phyloP scores from a whole-genome alignment of 1,140 invertebrate genomes.

The Bombus difficillimus region DNA sequence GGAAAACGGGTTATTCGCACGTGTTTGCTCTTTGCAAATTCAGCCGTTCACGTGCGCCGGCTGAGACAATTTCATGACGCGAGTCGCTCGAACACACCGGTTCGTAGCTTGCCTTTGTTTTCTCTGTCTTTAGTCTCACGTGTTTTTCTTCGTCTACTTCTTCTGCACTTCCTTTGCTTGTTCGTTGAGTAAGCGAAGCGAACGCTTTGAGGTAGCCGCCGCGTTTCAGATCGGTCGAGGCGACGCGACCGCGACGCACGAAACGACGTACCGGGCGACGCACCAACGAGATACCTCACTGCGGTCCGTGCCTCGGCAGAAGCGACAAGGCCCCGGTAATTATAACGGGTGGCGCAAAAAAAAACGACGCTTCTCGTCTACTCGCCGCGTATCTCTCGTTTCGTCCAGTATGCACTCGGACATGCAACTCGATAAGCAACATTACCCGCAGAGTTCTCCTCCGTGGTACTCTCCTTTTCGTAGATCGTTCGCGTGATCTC shows the following conservation, averaged over 20 bases:
- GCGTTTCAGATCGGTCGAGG: neutral
- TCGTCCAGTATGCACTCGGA: neutral
- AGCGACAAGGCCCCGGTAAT: conserved; percentile 68
- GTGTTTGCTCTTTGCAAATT: conserved; percentile 37
- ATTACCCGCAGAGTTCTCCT: neutral
- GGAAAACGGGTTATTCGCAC: conserved; percentile 18
- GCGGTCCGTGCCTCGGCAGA: conserved; percentile 53
- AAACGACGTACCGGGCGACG: conserved; percentile 45
- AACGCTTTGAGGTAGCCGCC: conserved; percentile 73
- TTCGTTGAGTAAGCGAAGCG: conserved; percentile 36
- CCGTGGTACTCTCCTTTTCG: too few relatives aligned
- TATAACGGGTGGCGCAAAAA: conserved; percentile 75
- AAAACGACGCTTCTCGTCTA: conserved; percentile 64
- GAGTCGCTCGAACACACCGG: conserved; percentile 48
- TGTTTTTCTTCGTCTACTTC: conserved; percentile 7
- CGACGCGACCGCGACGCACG: neutral
- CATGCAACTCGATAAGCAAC: neutral
- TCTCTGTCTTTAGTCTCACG: conserved; percentile 46
- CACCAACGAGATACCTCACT: conserved; percentile 50
- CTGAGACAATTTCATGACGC: conserved; percentile 46
- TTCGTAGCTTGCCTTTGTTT: conserved; percentile 63
- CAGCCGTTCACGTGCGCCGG: conserved; percentile 27
- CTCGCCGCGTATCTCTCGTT: neutral
- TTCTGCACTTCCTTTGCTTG: conserved; percentile 20
- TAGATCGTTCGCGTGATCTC: neutral